These are phyloP conservation scores for Eudasyphora cyanicolor DNA, from an alignment of 2,888 invertebrate genomes.

Conservation along the genomic window DNA sequence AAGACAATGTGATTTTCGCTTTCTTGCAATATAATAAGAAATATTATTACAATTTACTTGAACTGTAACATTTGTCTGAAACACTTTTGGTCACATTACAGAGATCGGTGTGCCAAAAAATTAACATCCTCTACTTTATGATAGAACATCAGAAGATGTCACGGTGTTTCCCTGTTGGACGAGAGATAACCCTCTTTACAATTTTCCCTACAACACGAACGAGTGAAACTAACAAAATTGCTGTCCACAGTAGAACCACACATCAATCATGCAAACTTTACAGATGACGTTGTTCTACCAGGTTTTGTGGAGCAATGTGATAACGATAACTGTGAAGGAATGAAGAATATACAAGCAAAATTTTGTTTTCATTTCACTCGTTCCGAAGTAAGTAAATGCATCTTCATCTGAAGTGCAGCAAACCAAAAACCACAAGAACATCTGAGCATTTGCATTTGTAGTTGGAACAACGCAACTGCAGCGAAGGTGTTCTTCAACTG, in stretches of 20 bases:
- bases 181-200: not conserved
- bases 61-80: too few relatives aligned
- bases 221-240: not conserved
- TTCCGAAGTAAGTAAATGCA: not conserved
- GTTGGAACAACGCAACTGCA: conserved; percentile 20
- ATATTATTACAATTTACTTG: too few relatives aligned
- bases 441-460: not conserved
- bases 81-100: too few relatives aligned
- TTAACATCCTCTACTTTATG: too few relatives aligned
- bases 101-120: too few relatives aligned
- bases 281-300: not conserved
- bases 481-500: conserved; percentile 46
- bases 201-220: not conserved
- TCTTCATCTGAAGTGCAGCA: not conserved
- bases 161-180: too few relatives aligned
- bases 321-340: not conserved
- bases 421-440: not conserved
- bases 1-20: too few relatives aligned
- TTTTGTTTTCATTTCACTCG: not conserved
- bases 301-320: conserved; percentile 1
- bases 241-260: not conserved
- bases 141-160: too few relatives aligned
- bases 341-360: too few relatives aligned
- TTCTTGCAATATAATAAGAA: too few relatives aligned
- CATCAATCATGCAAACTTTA: not conserved